Evolutionary conservation across 1,140 invertebrate genomes (phyloP).

Genomic region (Hylaeus anthracinus): DNA sequence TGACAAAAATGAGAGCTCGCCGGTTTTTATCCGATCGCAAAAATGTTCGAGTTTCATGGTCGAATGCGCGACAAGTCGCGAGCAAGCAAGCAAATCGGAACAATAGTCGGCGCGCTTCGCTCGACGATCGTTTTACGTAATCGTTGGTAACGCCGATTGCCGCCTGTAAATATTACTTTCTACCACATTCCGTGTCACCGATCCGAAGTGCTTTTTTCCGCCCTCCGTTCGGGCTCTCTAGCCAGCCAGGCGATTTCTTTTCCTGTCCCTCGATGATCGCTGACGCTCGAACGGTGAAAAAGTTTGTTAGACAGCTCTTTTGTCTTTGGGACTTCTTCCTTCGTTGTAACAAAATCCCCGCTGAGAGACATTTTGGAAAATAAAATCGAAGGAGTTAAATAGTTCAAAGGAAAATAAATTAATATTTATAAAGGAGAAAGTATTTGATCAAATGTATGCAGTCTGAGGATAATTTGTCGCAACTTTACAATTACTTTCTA

Average conservation of each 20-base stretch:
- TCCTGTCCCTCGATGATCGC: constrained; percentile 5
- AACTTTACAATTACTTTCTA: background rate
- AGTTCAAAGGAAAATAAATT: no score
- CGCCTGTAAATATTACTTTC: constrained; percentile 61
- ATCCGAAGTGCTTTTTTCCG: constrained; percentile 44
- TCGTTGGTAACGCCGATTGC: constrained; percentile 31
- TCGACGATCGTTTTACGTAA: constrained; percentile 51
- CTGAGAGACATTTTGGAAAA: no score
- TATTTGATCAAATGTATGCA: no score
- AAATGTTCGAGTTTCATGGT: constrained; percentile 62
- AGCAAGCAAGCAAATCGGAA: constrained; percentile 57
- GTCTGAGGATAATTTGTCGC: no score
- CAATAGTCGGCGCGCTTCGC: constrained; percentile 33
- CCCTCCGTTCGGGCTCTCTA: constrained; percentile 29
- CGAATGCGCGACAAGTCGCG: constrained; percentile 54
- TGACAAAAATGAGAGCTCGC: constrained; percentile 46
- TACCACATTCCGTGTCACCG: constrained; percentile 54
- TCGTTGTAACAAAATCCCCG: no score
- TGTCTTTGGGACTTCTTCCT: no score
- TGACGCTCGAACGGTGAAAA: background rate
- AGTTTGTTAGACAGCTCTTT: no score
- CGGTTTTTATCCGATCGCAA: constrained; percentile 37
- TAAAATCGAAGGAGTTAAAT: no score
- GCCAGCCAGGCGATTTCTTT: background rate
- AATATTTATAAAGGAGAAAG: no score